Conservation (phyloP, 2,888 invertebrate species). For the Oscheius sp. region DNA sequence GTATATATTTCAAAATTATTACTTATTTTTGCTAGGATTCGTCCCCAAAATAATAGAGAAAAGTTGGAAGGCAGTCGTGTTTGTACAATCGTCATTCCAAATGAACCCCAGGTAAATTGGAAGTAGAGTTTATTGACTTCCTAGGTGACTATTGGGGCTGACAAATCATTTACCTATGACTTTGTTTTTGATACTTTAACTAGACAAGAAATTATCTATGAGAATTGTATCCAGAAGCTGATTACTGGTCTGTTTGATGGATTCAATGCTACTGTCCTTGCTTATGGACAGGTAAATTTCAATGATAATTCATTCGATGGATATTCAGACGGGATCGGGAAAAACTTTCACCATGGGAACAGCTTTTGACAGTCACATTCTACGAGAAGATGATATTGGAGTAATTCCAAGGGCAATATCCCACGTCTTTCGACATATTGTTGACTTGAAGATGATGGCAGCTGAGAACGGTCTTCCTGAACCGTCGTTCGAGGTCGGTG, state of each 20-base stretch:
- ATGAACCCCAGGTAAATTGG: constrained; percentile 79
- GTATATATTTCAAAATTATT: not conserved
- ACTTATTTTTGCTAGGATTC: constrained; percentile 79
- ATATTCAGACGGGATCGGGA: constrained; percentile 89
- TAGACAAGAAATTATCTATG: constrained; percentile 81
- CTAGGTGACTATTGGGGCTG: constrained; percentile 77
- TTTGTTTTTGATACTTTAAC: constrained; percentile 87
- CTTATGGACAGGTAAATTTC: constrained; percentile 84
- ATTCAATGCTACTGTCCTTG: constrained; percentile 96
- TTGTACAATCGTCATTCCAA: constrained; percentile 87
- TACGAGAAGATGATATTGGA: constrained; percentile 75
- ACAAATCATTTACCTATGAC: constrained; percentile 79
- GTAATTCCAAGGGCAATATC: constrained; percentile 94
- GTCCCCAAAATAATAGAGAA: constrained; percentile 91
- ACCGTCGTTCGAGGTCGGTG: constrained; percentile 81
- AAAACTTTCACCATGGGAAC: constrained; percentile 99
- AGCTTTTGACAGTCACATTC: constrained; percentile 81
- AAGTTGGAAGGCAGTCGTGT: constrained; percentile 92
- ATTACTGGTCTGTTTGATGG: constrained; percentile 93
- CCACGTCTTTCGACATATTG: constrained; percentile 81
- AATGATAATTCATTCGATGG: too few relatives aligned
- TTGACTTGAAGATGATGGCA: constrained; percentile 70
- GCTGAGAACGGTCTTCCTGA: constrained; percentile 78
- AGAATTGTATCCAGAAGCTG: constrained; percentile 83
- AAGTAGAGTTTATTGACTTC: not conserved